Percentiles rank a stretch among this genome's conserved stretches.
Evolutionary conservation across 1,140 invertebrate species (phyloP).

Genomic region (Diploscapter pachys): DNA sequence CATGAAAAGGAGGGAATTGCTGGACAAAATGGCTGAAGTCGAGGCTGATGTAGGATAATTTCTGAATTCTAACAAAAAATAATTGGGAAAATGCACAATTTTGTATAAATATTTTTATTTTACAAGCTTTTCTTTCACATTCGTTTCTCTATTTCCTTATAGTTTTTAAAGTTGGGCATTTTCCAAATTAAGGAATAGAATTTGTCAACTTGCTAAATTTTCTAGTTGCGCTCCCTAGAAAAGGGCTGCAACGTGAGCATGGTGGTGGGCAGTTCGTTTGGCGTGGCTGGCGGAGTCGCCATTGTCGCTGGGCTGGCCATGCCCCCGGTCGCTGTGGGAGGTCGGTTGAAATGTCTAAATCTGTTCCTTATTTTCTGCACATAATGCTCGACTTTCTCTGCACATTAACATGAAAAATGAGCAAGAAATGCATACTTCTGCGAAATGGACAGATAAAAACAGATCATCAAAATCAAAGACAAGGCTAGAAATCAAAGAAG

Average conservation of each 20-base stretch:
- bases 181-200: slow-evolving; percentile 2
- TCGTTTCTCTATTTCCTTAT: neutral
- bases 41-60: neutral
- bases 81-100: slow-evolving; percentile 7
- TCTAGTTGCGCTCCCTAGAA: slow-evolving; percentile 22
- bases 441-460: neutral
- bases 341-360: neutral
- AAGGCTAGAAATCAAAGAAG: too few relatives aligned
- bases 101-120: neutral
- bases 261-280: slow-evolving; percentile 52
- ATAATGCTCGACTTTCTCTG: neutral
- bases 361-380: neutral
- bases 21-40: too few relatives aligned
- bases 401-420: slow-evolving; percentile 21
- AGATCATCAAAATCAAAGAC: neutral
- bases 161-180: neutral
- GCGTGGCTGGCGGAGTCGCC: slow-evolving; percentile 58
- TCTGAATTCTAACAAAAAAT: slow-evolving; percentile 1
- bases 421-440: neutral
- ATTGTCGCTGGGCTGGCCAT: slow-evolving; percentile 43
- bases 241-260: slow-evolving; percentile 27
- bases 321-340: slow-evolving; percentile 23
- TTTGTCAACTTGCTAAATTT: neutral
- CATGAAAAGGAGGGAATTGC: too few relatives aligned
- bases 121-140: neutral